These are phyloP conservation scores for Drosophila mimetica DNA, from an alignment of 2,888 invertebrate species.

Conservation along the genomic window DNA sequence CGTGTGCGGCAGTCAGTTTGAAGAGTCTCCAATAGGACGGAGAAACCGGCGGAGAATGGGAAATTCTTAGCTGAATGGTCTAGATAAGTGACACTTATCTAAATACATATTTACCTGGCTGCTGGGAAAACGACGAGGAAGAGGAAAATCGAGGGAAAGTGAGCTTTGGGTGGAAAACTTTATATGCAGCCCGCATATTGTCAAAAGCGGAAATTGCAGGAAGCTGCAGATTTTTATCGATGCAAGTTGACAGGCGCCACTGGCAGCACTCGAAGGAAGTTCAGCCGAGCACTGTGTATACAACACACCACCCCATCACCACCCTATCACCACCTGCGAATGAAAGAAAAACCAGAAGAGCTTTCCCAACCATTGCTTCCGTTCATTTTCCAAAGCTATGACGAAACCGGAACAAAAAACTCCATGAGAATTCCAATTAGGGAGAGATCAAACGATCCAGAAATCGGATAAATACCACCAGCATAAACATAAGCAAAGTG, in stretches of 20 bases:
- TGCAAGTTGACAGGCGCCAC: conserved; percentile 66
- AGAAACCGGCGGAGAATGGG: conserved; percentile 24
- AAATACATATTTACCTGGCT: conserved; percentile 71
- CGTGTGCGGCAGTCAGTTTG: conserved; percentile 70
- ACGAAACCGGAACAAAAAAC: conserved; percentile 65
- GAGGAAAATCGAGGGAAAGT: not conserved
- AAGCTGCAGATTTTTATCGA: conserved; percentile 64
- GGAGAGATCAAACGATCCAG: conserved; percentile 42
- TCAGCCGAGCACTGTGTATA: conserved; percentile 20
- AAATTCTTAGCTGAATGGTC: conserved; percentile 16
- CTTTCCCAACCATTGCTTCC: conserved; percentile 54
- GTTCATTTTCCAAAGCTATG: conserved; percentile 41
- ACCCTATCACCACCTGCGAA: conserved; percentile 6
- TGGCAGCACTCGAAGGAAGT: conserved; percentile 54
- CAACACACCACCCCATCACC: conserved; percentile 7
- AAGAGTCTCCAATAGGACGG: conserved; percentile 37
- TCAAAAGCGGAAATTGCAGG: conserved; percentile 54
- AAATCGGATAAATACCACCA: conserved; percentile 2
- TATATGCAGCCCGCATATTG: conserved; percentile 47
- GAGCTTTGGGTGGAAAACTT: conserved; percentile 17
- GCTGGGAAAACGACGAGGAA: conserved; percentile 6
- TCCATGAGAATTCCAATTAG: conserved; percentile 35
- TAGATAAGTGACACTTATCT: conserved; percentile 73
- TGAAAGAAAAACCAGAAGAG: conserved; percentile 4
- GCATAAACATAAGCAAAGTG: conserved; percentile 22